Evolutionary conservation across 2,797 vertebrate species (phyloP).

Genomic region (Labroides dimidiatus): DNA sequence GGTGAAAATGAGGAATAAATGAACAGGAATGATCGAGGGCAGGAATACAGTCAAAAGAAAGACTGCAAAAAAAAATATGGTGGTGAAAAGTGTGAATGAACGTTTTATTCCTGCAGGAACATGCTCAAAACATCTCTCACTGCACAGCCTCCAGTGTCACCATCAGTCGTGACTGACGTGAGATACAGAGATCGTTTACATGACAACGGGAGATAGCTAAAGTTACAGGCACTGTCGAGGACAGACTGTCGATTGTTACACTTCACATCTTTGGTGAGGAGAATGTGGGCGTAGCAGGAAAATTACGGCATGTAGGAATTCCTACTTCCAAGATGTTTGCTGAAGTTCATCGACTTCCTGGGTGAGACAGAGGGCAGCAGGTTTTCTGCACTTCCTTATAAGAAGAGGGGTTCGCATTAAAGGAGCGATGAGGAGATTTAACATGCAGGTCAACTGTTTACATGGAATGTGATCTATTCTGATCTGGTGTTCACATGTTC

Average conservation of each 20-base stretch:
- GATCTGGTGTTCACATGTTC: no score
- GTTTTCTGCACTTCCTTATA: slow-evolving; percentile 30
- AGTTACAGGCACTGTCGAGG: not conserved
- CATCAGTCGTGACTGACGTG: not conserved
- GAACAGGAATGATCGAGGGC: no score
- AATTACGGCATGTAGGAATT: not conserved
- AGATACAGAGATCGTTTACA: not conserved
- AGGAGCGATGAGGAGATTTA: not conserved
- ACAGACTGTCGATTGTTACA: not conserved
- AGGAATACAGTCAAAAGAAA: not conserved
- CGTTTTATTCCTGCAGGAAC: not conserved
- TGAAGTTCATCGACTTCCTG: not conserved
- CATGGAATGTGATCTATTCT: no score
- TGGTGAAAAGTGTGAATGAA: not conserved
- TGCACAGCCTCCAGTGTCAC: not conserved
- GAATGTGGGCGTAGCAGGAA: not conserved
- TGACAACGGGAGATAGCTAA: not conserved
- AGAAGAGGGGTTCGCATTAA: not conserved
- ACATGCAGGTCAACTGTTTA: no score
- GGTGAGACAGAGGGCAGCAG: not conserved
- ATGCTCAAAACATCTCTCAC: not conserved
- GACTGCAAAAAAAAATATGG: not conserved
- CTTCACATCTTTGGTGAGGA: not conserved
- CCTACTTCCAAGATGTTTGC: not conserved
- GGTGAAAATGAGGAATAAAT: not conserved